Conservation (phyloP, 2,113 vertebrate genomes). For the Hippopotamus amphibius region DNA sequence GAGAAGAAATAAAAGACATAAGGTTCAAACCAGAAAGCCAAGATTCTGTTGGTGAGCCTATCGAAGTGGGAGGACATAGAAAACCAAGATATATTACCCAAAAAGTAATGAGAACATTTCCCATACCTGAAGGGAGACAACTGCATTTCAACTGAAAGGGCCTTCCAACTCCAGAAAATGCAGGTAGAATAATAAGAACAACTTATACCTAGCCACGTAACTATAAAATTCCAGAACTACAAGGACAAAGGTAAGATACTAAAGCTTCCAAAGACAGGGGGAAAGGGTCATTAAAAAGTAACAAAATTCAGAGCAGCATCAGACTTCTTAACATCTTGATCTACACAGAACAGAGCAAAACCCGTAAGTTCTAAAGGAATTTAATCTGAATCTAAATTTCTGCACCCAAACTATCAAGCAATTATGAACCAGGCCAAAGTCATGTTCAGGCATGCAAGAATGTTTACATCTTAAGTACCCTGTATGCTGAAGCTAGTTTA, state of each 20-base stretch:
- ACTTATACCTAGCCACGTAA: not conserved
- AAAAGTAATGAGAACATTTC: not conserved
- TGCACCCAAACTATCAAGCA: not conserved
- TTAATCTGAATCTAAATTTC: not conserved
- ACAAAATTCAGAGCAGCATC: not conserved
- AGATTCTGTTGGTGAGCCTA: not conserved
- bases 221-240: not conserved
- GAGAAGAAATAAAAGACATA: not conserved
- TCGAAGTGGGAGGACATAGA: not conserved
- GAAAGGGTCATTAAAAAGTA: not conserved
- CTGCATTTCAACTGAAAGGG: not conserved
- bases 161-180: not conserved
- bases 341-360: not conserved
- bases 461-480: not conserved
- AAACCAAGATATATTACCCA: not conserved
- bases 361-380: not conserved
- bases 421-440: not conserved
- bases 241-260: not conserved
- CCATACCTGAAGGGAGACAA: not conserved
- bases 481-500: not conserved
- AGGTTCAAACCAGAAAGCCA: not conserved
- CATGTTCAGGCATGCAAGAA: conserved; percentile 2
- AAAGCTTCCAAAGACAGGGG: not conserved
- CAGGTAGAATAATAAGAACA: not conserved
- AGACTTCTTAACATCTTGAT: not conserved